Evolutionary conservation across 2,113 vertebrate species (phyloP).

Genomic region (Catharus minimus): DNA sequence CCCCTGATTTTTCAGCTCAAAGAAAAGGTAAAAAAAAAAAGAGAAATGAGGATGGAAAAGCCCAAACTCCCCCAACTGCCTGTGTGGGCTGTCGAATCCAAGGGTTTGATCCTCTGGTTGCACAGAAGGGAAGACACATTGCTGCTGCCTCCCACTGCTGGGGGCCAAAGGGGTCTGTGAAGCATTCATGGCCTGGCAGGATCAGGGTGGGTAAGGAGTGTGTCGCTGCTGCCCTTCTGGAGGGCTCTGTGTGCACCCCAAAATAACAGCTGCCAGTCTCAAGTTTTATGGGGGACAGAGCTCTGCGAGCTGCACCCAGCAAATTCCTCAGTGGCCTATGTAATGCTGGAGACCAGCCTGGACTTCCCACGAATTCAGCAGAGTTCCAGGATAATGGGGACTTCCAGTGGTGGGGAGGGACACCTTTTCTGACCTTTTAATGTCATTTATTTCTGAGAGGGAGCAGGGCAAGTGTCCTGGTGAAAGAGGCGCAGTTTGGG

Average conservation of each 20-base stretch:
- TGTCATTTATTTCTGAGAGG: neutral
- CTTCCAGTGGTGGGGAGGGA: neutral
- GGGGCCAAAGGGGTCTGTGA: neutral
- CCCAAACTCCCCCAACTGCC: neutral
- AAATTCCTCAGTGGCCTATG: neutral
- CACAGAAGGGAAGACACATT: neutral
- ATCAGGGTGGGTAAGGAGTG: neutral
- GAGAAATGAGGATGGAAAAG: neutral
- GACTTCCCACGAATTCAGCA: neutral
- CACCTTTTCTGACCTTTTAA: neutral
- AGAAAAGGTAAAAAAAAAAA: neutral
- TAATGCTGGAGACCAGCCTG: neutral
- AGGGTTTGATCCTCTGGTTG: slow-evolving; percentile 18
- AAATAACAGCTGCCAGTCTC: neutral
- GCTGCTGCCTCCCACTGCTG: neutral
- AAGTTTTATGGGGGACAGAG: neutral
- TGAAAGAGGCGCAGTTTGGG: neutral
- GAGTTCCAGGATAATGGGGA: neutral
- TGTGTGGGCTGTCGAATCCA: neutral
- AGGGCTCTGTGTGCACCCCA: neutral
- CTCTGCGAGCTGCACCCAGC: neutral
- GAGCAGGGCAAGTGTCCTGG: neutral
- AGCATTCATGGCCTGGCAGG: neutral
- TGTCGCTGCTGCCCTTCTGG: neutral
- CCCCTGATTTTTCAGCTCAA: neutral